A percentile compares a stretch with the other conserved stretches of the same genome.
Evolutionary conservation across 2,888 invertebrate genomes (phyloP).

Genomic region (Lissonota sp.): DNA sequence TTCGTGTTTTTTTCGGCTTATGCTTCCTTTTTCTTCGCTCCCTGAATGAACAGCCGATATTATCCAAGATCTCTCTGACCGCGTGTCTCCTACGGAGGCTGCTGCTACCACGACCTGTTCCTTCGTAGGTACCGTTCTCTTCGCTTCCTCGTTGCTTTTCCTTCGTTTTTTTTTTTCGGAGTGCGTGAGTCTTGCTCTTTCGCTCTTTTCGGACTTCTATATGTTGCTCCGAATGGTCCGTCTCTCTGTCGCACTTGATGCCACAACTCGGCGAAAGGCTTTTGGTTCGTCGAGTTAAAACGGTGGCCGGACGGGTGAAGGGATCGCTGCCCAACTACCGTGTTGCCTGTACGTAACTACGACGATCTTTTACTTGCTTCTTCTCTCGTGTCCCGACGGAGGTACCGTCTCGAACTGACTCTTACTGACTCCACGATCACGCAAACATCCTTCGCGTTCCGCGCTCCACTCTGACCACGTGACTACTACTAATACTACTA

Average conservation of each 20-base stretch:
- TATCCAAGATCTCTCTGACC: slow-evolving; percentile 23
- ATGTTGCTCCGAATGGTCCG: not conserved
- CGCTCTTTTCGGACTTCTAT: not conserved
- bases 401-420: slow-evolving; percentile 79
- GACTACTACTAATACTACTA: slow-evolving; percentile 70
- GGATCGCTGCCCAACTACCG: slow-evolving; percentile 1
- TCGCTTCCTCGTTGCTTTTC: slow-evolving; percentile 33
- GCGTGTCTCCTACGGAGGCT: slow-evolving; percentile 27
- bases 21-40: not conserved
- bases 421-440: slow-evolving; percentile 79
- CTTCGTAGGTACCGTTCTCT: slow-evolving; percentile 40
- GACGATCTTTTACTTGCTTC: slow-evolving; percentile 49
- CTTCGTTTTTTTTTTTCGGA: not conserved
- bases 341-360: not conserved
- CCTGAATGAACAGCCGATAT: slow-evolving; percentile 32
- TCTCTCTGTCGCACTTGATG: slow-evolving; percentile 4
- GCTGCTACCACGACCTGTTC: slow-evolving; percentile 37
- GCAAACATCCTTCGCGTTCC: slow-evolving; percentile 79
- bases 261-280: not conserved
- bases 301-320: not conserved
- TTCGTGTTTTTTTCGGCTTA: not conserved
- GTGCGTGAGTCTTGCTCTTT: slow-evolving; percentile 1
- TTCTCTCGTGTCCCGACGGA: slow-evolving; percentile 73
- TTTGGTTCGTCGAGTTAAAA: slow-evolving; percentile 7
- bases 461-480: slow-evolving; percentile 78